A percentile compares a stretch with the other conserved stretches of the same genome.
These are phyloP conservation scores for Chroicocephalus ridibundus DNA, from an alignment of 2,113 vertebrate species.

Conservation along the genomic window DNA sequence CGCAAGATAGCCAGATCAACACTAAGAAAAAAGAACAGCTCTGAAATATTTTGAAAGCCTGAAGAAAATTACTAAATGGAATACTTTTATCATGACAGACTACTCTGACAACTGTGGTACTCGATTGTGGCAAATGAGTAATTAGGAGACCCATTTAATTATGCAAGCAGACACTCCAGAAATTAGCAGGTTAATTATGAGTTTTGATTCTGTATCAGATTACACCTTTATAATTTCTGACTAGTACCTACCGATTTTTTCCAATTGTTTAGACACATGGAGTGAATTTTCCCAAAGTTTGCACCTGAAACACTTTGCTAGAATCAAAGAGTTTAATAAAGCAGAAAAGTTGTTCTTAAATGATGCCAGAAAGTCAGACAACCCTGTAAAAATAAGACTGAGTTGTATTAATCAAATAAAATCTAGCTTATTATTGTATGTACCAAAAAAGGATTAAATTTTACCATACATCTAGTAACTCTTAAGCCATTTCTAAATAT, in stretches of 20 bases:
- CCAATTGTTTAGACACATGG: slow-evolving; percentile 91
- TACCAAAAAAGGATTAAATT: background rate
- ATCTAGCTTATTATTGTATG: background rate
- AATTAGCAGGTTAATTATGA: slow-evolving; percentile 13
- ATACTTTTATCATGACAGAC: background rate
- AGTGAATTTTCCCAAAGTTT: slow-evolving; percentile 95
- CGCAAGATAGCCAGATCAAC: background rate
- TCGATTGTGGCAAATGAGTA: background rate
- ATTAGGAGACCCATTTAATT: background rate
- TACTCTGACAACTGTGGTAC: background rate
- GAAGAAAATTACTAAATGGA: background rate
- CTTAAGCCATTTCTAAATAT: slow-evolving; percentile 93
- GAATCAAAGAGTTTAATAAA: slow-evolving; percentile 85
- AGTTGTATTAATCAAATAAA: slow-evolving; percentile 10
- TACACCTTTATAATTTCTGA: background rate
- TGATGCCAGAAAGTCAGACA: slow-evolving; percentile 88
- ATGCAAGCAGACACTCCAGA: background rate
- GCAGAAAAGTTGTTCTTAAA: slow-evolving; percentile 80
- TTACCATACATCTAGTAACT: slow-evolving; percentile 90
- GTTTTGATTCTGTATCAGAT: background rate
- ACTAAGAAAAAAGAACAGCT: background rate
- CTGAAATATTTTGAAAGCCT: background rate
- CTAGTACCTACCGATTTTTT: slow-evolving; percentile 89
- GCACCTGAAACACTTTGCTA: slow-evolving; percentile 94
- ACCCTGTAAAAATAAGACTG: slow-evolving; percentile 76